Evolutionary conservation across 2,797 vertebrate genomes (phyloP).

Genomic region (Dermochelys coriacea): DNA sequence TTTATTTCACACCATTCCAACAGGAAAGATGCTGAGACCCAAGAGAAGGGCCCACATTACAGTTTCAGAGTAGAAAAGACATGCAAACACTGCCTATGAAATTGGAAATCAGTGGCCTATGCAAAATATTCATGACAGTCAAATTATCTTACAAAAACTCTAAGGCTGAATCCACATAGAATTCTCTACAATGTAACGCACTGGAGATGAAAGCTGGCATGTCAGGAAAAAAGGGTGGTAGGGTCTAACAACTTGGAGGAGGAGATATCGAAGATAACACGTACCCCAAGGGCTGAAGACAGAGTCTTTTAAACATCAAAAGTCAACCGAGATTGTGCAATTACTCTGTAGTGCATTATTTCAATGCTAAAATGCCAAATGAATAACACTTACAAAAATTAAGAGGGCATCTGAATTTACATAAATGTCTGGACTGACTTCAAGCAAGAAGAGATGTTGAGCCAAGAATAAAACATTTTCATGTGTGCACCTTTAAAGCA

Average conservation of each 20-base stretch:
- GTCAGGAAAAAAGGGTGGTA: constrained; percentile 39
- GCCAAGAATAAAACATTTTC: not conserved
- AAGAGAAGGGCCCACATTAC: constrained; percentile 32
- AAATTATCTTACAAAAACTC: not conserved
- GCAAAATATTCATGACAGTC: constrained; percentile 59
- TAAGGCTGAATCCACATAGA: not conserved
- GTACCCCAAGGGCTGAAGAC: not conserved
- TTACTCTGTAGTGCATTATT: not conserved
- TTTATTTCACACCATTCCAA: not conserved
- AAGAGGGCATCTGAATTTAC: not conserved
- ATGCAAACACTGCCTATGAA: not conserved
- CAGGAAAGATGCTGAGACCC: not conserved
- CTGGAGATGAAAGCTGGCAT: constrained; percentile 41
- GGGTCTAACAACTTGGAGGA: not conserved
- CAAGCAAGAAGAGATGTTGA: not conserved
- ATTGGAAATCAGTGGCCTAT: constrained; percentile 40
- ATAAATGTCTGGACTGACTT: constrained; percentile 9
- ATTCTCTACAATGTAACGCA: not conserved
- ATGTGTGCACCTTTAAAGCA: not conserved
- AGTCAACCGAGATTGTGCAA: not conserved
- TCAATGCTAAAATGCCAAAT: not conserved
- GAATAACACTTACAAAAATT: not conserved
- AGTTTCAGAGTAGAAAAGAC: constrained; percentile 23
- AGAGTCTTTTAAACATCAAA: constrained; percentile 42
- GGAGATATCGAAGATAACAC: not conserved